Conservation (phyloP, 2,113 vertebrate genomes). For the Choloepus hoffmanni region DNA sequence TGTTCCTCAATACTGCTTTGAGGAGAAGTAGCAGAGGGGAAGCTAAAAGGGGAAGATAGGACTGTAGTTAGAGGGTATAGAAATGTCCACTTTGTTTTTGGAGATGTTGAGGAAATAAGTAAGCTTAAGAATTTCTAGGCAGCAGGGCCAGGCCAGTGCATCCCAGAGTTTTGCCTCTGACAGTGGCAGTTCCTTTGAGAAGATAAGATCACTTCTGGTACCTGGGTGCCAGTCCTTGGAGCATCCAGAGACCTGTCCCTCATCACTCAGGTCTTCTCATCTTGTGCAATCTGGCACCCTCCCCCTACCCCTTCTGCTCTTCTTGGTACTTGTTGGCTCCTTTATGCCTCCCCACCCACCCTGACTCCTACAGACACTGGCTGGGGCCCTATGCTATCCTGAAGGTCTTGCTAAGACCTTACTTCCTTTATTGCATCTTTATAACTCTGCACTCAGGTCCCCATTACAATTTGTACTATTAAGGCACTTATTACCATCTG, state of each 20-base stretch:
- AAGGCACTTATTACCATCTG: fast-evolving
- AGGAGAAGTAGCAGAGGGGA: not conserved
- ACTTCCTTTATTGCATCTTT: not conserved
- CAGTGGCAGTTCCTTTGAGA: not conserved
- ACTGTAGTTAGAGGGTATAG: not conserved
- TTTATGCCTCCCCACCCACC: not conserved
- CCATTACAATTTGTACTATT: not conserved
- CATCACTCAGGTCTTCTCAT: not conserved
- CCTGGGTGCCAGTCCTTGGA: not conserved
- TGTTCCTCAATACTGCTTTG: not conserved
- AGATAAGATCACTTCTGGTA: not conserved
- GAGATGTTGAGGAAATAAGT: not conserved
- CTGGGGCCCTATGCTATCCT: not conserved
- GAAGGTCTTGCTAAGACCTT: not conserved
- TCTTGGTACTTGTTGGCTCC: not conserved
- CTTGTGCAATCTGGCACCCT: not conserved
- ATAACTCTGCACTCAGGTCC: not conserved
- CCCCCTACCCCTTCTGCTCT: not conserved
- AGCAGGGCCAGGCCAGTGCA: not conserved
- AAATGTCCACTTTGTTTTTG: not conserved
- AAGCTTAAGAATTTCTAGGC: not conserved
- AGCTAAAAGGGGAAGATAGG: not conserved
- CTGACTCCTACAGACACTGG: not conserved
- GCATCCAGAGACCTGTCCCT: not conserved
- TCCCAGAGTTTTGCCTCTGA: not conserved